A percentile compares a stretch with the other conserved stretches of the same genome.
Conservation (phyloP, 2,113 vertebrate species). For the Cygnus atratus region DNA sequence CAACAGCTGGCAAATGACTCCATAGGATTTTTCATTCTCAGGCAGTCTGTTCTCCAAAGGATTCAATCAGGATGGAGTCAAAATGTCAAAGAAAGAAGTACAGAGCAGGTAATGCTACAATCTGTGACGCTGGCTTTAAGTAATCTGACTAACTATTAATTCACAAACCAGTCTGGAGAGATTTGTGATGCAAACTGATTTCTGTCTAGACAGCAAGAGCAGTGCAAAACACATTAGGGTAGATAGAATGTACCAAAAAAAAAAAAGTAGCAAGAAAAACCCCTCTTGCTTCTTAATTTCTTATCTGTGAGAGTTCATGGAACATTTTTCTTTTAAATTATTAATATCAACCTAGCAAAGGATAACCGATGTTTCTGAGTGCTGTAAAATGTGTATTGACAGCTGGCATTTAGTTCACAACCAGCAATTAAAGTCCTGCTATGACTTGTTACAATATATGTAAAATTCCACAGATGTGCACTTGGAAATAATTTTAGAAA, state of each 20-base stretch:
- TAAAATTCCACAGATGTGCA: constrained; percentile 1
- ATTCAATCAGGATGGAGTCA: constrained; percentile 67
- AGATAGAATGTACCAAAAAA: constrained; percentile 25
- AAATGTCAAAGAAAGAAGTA: constrained; percentile 63
- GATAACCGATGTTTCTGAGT: background rate
- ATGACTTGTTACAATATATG: background rate
- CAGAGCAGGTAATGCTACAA: constrained; percentile 75
- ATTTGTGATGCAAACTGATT: constrained; percentile 74
- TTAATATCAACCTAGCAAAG: background rate
- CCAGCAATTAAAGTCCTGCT: background rate
- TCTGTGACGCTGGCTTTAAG: constrained; percentile 71
- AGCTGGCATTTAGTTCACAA: background rate
- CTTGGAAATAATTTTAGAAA: background rate
- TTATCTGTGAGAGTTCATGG: constrained; percentile 32
- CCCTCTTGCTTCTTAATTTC: constrained; percentile 12
- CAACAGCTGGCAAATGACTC: constrained; percentile 74
- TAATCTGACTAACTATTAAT: constrained; percentile 74
- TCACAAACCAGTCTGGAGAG: constrained; percentile 76
- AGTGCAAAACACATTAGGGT: constrained; percentile 77
- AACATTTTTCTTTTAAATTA: constrained; percentile 23
- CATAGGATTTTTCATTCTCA: constrained; percentile 26
- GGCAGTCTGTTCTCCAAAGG: constrained; percentile 66
- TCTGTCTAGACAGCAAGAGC: constrained; percentile 81
- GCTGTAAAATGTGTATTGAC: background rate
- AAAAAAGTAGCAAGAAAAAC: constrained; percentile 11